phyloP scores from a whole-genome alignment of 2,888 invertebrate genomes.

The Drosophila atripex region DNA sequence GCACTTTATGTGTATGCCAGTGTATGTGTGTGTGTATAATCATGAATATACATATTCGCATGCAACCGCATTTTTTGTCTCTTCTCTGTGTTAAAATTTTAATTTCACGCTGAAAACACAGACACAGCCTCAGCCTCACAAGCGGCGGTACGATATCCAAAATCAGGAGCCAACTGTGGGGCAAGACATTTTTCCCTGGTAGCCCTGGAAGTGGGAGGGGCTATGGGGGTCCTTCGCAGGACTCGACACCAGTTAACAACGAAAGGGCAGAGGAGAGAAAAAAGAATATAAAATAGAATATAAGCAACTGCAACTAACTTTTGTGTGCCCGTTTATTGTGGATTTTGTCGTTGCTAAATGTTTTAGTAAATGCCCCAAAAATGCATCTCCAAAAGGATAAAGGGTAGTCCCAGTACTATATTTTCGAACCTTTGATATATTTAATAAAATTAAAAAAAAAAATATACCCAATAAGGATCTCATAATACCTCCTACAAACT shows the following conservation, averaged over 20 bases:
- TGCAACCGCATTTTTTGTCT: conserved; percentile 57
- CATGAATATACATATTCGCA: conserved; percentile 31
- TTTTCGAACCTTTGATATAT: background rate
- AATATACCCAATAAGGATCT: background rate
- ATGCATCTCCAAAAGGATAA: conserved; percentile 17
- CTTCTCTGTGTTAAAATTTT: conserved; percentile 74
- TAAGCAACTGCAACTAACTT: conserved; percentile 46
- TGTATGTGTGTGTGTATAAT: conserved; percentile 25
- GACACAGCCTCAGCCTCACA: conserved; percentile 33
- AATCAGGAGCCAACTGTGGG: conserved; percentile 31
- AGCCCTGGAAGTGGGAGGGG: background rate
- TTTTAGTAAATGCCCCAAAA: conserved; percentile 54
- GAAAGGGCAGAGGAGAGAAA: conserved; percentile 8
- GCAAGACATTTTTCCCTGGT: conserved; percentile 29
- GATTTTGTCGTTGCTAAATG: conserved; percentile 63
- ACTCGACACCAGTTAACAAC: conserved; percentile 7
- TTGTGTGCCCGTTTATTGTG: conserved; percentile 48
- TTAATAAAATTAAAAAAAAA: background rate
- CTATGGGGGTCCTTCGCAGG: background rate
- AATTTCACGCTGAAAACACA: conserved; percentile 79
- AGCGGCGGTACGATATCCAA: conserved; percentile 12
- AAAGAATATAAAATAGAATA: conserved; percentile 1
- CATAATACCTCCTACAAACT: background rate
- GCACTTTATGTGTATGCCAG: conserved; percentile 24
- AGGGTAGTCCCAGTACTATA: background rate